These are phyloP conservation scores for Dallia pectoralis DNA, from an alignment of 2,797 vertebrate genomes.

Conservation along the genomic window DNA sequence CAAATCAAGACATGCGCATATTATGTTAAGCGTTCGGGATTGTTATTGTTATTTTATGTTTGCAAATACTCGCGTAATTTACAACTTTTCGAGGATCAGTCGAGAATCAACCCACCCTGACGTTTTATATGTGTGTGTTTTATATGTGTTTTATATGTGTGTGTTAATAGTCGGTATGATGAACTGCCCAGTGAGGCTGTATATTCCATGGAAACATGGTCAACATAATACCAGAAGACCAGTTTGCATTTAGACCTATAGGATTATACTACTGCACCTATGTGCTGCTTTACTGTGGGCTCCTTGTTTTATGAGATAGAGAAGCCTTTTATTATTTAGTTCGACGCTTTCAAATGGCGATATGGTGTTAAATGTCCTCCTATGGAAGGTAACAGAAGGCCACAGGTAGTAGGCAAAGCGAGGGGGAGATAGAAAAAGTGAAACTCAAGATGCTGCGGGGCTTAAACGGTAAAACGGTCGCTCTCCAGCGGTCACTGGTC, in stretches of 20 bases:
- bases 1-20: conserved; percentile 78
- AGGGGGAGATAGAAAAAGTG: conserved; percentile 74
- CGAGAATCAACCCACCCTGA: conserved; percentile 63
- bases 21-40: conserved; percentile 72
- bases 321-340: conserved; percentile 18
- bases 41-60: conserved; percentile 81
- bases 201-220: conserved; percentile 61
- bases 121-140: conserved; percentile 57
- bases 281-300: conserved; percentile 35
- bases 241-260: conserved; percentile 43
- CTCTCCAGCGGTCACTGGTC: conserved; percentile 78
- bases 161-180: conserved; percentile 67
- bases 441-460: conserved; percentile 87
- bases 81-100: conserved; percentile 65
- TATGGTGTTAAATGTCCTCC: conserved; percentile 38
- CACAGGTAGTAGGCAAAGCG: conserved; percentile 52
- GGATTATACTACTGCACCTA: conserved; percentile 46
- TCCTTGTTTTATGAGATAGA: conserved; percentile 37
- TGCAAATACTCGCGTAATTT: conserved; percentile 76
- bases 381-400: conserved; percentile 46
- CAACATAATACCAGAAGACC: conserved; percentile 42
- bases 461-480: conserved; percentile 72
- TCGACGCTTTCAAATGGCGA: background rate
- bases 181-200: conserved; percentile 56
- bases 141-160: conserved; percentile 61